phyloP scores from a whole-genome alignment of 2,888 invertebrate genomes.

The Helobdella robusta region DNA sequence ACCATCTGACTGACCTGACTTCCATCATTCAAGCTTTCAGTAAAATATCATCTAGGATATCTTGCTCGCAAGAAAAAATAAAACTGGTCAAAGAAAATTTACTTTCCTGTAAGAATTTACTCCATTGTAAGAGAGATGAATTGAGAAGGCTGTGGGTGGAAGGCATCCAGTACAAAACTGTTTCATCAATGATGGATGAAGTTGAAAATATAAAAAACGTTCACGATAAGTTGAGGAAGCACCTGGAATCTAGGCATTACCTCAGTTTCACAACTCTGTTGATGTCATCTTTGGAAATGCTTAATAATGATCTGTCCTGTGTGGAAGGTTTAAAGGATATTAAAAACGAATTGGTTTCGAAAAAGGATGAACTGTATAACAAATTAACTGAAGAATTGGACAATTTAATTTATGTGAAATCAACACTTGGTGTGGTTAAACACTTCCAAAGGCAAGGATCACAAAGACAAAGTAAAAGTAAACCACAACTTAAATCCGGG shows the following conservation, averaged over 20 bases:
- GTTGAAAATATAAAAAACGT: conserved; percentile 52
- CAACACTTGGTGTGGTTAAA: conserved; percentile 54
- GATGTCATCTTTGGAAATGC: conserved; percentile 54
- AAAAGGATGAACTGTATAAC: conserved; percentile 58
- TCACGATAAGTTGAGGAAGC: conserved; percentile 60
- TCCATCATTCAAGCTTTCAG: conserved; percentile 71
- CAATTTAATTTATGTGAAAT: conserved; percentile 62
- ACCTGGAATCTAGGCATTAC: conserved; percentile 66
- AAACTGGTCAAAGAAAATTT: conserved; percentile 70
- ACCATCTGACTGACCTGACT: conserved; percentile 76
- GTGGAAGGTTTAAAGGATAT: conserved; percentile 76
- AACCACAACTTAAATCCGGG: conserved; percentile 4
- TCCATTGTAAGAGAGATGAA: conserved; percentile 84
- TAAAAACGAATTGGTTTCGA: conserved; percentile 47
- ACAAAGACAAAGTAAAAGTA: conserved; percentile 46
- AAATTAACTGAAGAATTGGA: conserved; percentile 64
- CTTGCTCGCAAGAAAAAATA: conserved; percentile 64
- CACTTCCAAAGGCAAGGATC: conserved; percentile 42
- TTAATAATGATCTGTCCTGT: conserved; percentile 65
- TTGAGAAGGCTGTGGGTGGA: conserved; percentile 85
- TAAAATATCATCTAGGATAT: conserved; percentile 66
- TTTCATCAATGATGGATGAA: conserved; percentile 74
- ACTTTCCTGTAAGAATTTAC: conserved; percentile 69
- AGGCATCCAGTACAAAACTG: conserved; percentile 87
- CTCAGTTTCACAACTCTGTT: conserved; percentile 45